Evolutionary conservation across 2,888 invertebrate genomes (phyloP), one percentile per base, ranked within the genome.

Genomic region (Campoletis raptor): DNA sequence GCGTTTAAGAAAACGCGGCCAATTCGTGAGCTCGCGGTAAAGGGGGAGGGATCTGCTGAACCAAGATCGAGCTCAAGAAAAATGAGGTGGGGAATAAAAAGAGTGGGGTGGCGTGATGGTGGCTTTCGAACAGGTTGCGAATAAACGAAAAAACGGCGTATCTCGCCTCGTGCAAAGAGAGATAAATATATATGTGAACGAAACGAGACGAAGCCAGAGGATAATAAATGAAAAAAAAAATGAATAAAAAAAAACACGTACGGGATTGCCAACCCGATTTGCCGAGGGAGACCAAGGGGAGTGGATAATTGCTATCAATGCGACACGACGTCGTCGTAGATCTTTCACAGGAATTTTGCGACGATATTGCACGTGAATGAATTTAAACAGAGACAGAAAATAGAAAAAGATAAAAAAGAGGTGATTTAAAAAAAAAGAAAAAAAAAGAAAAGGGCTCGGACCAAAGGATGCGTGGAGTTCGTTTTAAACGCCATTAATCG

Each of bases 261-360:
- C 72, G 10, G 80, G 70, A 83, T 52, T 54, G 82, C 40, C 78
- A 73, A 70, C 42, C 67, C 52, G 81, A 57, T 72, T 74, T 40
- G 79, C 54, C 64, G 73, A 30, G 70, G 78, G 83, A 72, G 45
- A 54, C 45, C 73, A 81, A 73, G 72, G 52, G 66, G 82, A 78
- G 76, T 77, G 85, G 78, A 80, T 90, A 87, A 90, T 90, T 90
- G 90, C 88, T 87, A 88, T 89, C 77, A 85, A 73, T 77, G 74
- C 66, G 85, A 87, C 77, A 67, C 88, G 88, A 85, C 77, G 54
- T 77, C 86, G 85, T 82, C 82, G 81, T 79, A 67, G 81, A 86
- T 84, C 69, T 76, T 66, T 76, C 74, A 64, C 67, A 30, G 67
- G 64, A 80, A 83, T 83, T 81, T 85, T n/a, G 52, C 57, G 72